Base-by-base conservation (phyloP, 1,140 invertebrate genomes). In the Pristionchus pacificus region DNA sequence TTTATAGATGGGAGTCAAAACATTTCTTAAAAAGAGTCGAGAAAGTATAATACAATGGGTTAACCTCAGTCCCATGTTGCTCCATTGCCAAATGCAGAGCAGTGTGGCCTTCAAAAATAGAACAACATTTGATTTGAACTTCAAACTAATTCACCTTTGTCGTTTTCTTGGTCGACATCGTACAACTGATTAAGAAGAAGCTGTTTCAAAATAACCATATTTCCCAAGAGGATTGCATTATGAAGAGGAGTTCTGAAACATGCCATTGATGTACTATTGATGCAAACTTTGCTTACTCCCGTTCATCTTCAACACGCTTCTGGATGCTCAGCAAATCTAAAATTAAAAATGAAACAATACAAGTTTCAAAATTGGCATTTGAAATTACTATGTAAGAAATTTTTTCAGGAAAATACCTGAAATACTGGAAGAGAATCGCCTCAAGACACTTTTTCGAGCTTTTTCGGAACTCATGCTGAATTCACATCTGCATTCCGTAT, bases 121-220 rank as follows among this genome's bases (percentile, higher is more conserved):
- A n/a, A 19, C 19, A 63, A n/a, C 0, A 63, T 0, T 19, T 63
- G 15, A 38, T 10, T 1, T 24, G 60, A 14, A 57, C 49, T 3
- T 31, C 15, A 24, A 25, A 15, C 29, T 13, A 64, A 72, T 19
- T 30, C 14, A 76, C 74, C 74, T 75, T 60, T 74, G 19, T 27
- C n/a, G 32, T 76, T 74, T 29, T 77, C 75, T 28, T 70, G 73
- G 57, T 76, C 74, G 14, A 71, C 69, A n/a, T n/a, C n/a, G n/a
- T n/a, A n/a, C n/a, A n/a, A n/a, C n/a, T n/a, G n/a, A n/a, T n/a
- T n/a, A n/a, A n/a, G n/a, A n/a, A n/a, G n/a, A n/a, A n/a, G n/a
- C n/a, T n/a, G n/a, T n/a, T n/a, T n/a, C n/a, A n/a, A n/a, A n/a
- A n/a, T n/a, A n/a, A n/a, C n/a, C n/a, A n/a, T n/a, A n/a, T n/a